These are phyloP conservation scores for Heterodera carotae DNA, from an alignment of 1,140 invertebrate species.

Conservation along the genomic window DNA sequence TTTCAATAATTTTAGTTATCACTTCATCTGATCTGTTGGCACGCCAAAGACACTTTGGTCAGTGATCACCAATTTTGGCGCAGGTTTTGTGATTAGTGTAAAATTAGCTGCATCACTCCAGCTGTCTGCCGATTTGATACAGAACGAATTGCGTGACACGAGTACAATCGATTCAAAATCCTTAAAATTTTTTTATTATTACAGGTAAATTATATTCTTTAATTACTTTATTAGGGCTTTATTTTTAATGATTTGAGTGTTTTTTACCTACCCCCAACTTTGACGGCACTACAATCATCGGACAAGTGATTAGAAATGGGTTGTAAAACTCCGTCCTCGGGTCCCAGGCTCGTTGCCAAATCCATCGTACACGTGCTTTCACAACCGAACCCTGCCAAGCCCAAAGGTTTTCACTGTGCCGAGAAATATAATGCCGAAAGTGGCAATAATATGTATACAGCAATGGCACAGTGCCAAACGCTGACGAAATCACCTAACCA, in stretches of 20 bases:
- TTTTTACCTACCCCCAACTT: constrained; percentile 29
- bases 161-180: not conserved
- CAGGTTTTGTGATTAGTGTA: constrained; percentile 1
- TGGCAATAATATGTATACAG: not conserved
- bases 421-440: constrained; percentile 18
- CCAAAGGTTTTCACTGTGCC: not conserved
- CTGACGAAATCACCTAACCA: constrained; percentile 20
- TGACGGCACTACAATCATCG: constrained; percentile 42
- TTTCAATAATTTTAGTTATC: constrained; percentile 7
- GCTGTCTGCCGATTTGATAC: constrained; percentile 3
- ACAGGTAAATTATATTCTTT: not conserved
- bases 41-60: not conserved
- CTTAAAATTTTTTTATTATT: not conserved
- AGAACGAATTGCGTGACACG: constrained; percentile 19
- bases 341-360: constrained; percentile 63
- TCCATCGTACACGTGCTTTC: constrained; percentile 37
- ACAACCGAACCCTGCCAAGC: constrained; percentile 14
- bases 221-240: constrained; percentile 9
- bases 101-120: constrained; percentile 3
- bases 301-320: constrained; percentile 58
- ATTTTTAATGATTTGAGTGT: too few relatives aligned
- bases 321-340: constrained; percentile 60
- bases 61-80: not conserved
- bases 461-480: constrained; percentile 19
- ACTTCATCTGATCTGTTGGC: not conserved